Conservation (phyloP, 1,140 invertebrate genomes). For the Euschistus heros region DNA sequence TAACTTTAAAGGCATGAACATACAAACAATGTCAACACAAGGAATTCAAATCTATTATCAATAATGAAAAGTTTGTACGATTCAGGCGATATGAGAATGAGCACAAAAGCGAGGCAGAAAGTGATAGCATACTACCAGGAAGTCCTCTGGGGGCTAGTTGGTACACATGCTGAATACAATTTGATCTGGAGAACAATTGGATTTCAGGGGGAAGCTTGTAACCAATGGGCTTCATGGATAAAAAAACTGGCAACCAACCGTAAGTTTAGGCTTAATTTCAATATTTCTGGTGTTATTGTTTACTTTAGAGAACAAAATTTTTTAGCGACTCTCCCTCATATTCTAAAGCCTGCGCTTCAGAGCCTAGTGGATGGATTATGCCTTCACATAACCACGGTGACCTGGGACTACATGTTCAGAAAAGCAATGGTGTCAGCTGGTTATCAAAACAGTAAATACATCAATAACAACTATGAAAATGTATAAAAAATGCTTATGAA, state of each 20-base stretch:
- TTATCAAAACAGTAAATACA: conserved; percentile 31
- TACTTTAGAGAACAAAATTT: conserved; percentile 14
- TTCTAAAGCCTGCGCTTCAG: conserved; percentile 52
- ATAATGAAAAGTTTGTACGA: conserved; percentile 16
- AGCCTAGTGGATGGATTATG: conserved; percentile 63
- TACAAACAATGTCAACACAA: too few relatives aligned
- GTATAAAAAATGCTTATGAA: conserved; percentile 18
- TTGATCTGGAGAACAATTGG: conserved; percentile 47
- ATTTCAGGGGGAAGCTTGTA: conserved; percentile 23
- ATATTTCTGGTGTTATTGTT: neutral
- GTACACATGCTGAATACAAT: conserved; percentile 60
- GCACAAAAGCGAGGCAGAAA: conserved; percentile 39
- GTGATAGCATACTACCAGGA: conserved; percentile 46
- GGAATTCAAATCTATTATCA: neutral
- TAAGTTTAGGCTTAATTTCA: neutral
- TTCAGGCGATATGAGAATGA: conserved; percentile 37
- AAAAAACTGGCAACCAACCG: conserved; percentile 12
- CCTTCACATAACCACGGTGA: conserved; percentile 57
- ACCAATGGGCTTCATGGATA: conserved; percentile 20
- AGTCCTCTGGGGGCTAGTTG: conserved; percentile 58
- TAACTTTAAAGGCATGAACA: too few relatives aligned
- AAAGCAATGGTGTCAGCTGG: conserved; percentile 36
- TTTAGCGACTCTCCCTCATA: conserved; percentile 47
- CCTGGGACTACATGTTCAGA: conserved; percentile 64
- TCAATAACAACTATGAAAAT: conserved; percentile 25